phyloP scores from a whole-genome alignment of 1,140 invertebrate species.

The Hormaphis cornu region DNA sequence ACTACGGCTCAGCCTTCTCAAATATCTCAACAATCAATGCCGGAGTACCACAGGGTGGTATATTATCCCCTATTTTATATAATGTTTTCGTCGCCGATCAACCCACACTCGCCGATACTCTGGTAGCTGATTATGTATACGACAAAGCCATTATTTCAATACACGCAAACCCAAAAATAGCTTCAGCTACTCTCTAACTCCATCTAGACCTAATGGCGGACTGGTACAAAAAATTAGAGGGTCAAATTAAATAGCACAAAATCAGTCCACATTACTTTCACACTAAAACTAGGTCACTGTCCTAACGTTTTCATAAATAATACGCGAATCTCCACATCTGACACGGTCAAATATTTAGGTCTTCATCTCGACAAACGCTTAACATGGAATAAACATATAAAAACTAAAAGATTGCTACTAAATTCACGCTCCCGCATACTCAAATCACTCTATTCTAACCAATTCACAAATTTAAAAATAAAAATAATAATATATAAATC shows the following conservation, averaged over 20 bases:
- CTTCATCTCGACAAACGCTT: not conserved
- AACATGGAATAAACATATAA: not conserved
- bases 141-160: not conserved
- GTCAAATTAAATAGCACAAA: not conserved
- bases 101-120: not conserved
- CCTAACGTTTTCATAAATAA: too few species aligned
- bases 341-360: not conserved
- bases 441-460: too few species aligned
- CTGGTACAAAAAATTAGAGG: not conserved
- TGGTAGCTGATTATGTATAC: not conserved
- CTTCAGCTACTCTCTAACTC: not conserved
- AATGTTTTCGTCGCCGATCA: not conserved
- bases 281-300: not conserved
- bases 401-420: not conserved
- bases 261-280: not conserved
- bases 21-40: too few species aligned
- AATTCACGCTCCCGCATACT: too few species aligned
- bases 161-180: not conserved
- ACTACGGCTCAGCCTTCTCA: too few species aligned
- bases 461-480: too few species aligned
- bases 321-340: not conserved
- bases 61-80: not conserved
- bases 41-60: not conserved
- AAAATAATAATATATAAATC: too few species aligned
- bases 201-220: not conserved